phyloP scores from a whole-genome alignment of 2,797 vertebrate species.

The Champsocephalus gunnari region DNA sequence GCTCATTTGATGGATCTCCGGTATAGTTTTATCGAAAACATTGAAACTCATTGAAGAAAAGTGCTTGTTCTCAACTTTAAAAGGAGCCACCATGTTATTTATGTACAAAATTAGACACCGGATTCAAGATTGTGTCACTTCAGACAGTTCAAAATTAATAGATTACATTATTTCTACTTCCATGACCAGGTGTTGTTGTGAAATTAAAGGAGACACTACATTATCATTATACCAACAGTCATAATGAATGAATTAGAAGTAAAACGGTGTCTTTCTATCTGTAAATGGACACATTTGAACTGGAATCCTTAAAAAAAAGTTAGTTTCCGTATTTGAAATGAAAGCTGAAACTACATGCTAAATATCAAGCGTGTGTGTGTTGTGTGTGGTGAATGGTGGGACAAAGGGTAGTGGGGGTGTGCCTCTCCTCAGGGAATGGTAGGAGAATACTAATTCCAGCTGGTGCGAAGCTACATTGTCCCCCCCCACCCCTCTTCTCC shows the following conservation, averaged over 20 bases:
- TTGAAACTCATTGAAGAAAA: not conserved
- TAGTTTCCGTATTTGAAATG: slow-evolving; percentile 17
- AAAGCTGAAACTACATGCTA: slow-evolving; percentile 1
- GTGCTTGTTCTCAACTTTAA: not conserved
- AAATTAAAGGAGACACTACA: not conserved
- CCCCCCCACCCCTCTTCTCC: slow-evolving; percentile 33
- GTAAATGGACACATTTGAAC: not conserved
- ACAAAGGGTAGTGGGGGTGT: slow-evolving; percentile 78
- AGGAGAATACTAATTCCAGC: slow-evolving; percentile 87
- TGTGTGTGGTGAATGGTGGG: slow-evolving; percentile 38
- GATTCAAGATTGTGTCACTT: not conserved
- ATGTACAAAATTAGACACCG: not conserved
- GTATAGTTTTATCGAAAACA: not conserved
- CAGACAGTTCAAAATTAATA: not conserved
- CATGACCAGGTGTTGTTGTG: not conserved
- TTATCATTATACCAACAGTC: no score
- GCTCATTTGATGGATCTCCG: not conserved
- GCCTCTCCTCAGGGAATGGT: slow-evolving; percentile 77
- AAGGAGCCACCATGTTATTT: not conserved
- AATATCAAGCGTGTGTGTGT: not conserved
- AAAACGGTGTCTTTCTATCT: not conserved
- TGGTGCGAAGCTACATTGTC: slow-evolving; percentile 75
- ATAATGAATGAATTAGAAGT: not conserved
- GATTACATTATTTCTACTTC: not conserved
- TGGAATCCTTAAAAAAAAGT: not conserved